A percentile compares a stretch with the other conserved stretches of the same genome.
Conservation (phyloP, 2,888 invertebrate species). For the Hemithea aestivaria region DNA sequence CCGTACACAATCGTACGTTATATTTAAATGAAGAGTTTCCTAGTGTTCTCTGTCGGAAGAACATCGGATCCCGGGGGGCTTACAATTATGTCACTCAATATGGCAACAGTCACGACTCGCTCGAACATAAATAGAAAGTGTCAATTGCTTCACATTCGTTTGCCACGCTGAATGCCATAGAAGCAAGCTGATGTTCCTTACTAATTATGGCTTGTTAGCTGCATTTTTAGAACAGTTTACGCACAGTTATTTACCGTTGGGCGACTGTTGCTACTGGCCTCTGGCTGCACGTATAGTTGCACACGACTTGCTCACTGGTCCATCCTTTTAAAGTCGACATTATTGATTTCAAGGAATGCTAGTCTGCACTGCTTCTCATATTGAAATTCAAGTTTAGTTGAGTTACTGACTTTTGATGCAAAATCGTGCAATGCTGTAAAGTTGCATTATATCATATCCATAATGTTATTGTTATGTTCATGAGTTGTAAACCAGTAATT, state of each 20-base stretch:
- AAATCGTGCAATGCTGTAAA: constrained; percentile 10
- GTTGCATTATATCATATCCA: no score
- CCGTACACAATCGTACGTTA: constrained; percentile 10
- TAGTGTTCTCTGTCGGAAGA: constrained; percentile 28
- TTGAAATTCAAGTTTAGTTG: constrained; percentile 34
- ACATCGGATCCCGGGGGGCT: constrained; percentile 31
- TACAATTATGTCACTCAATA: constrained; percentile 53
- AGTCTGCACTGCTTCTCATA: constrained; percentile 17
- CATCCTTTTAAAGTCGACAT: constrained; percentile 20
- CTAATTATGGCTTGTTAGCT: constrained; percentile 33
- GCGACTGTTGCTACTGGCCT: constrained; percentile 4
- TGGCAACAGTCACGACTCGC: constrained; percentile 44
- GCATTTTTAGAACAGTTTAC: constrained; percentile 29
- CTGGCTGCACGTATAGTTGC: constrained; percentile 11
- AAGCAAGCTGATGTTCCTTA: constrained; percentile 32
- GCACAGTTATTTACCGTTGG: constrained; percentile 27
- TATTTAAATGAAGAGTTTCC: constrained; percentile 12
- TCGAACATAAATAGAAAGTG: constrained; percentile 70
- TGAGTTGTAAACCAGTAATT: neutral
- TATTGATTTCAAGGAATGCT: constrained; percentile 31
- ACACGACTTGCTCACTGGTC: constrained; percentile 12
- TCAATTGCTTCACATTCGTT: constrained; percentile 55
- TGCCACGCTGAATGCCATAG: constrained; percentile 48
- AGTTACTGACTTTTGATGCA: constrained; percentile 13
- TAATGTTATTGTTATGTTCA: no score